Evolutionary conservation across 2,113 vertebrate species (phyloP).

Genomic region (Stigmatopora nigra): DNA sequence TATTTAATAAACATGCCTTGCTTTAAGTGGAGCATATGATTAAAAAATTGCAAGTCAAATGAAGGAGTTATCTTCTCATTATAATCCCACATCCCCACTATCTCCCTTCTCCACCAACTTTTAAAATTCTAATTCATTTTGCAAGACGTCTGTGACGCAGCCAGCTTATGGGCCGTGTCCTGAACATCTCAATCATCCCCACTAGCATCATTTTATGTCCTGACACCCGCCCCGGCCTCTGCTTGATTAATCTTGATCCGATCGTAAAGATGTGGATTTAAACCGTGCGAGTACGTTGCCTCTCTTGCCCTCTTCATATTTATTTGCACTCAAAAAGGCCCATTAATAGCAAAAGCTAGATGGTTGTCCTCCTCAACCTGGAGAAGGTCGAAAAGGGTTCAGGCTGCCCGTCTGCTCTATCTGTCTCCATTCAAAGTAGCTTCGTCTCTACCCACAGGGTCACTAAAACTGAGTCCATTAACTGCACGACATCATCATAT

Average conservation of each 20-base stretch:
- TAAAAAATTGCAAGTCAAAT: background rate
- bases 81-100: background rate
- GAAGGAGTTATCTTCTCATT: background rate
- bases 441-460: background rate
- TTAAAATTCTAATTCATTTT: background rate
- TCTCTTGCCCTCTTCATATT: background rate
- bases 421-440: background rate
- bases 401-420: background rate
- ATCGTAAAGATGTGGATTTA: conserved; percentile 10
- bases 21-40: background rate
- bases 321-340: conserved; percentile 5
- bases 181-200: conserved; percentile 4
- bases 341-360: conserved; percentile 3
- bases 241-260: conserved; percentile 4
- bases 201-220: conserved; percentile 2
- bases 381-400: background rate
- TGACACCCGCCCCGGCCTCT: conserved; percentile 1
- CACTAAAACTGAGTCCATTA: conserved; percentile 5
- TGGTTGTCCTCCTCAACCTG: background rate
- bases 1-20: background rate
- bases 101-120: background rate
- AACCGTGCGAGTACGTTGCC: conserved; percentile 6
- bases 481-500: background rate
- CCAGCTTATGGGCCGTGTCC: background rate
- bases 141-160: background rate